Base-by-base conservation (phyloP, 2,888 invertebrate species). In the Orthosia incerta region DNA sequence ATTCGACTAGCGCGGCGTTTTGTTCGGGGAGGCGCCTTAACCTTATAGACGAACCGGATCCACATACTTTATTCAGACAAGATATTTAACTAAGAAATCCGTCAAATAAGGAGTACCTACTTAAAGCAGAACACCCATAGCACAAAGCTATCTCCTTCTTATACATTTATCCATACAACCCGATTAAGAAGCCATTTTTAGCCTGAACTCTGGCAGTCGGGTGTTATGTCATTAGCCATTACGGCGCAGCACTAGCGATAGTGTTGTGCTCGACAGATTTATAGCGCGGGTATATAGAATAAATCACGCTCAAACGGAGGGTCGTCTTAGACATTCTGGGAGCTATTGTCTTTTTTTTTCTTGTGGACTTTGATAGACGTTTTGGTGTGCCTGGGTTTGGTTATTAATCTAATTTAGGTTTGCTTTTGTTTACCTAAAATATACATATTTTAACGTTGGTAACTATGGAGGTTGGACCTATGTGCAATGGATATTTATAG, bases 221-320 rank as follows among this genome's bases (percentile, higher is more conserved):
- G 88, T 89, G 91, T 90, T 89, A 89, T 86, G 91, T 92, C 90
- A 91, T 92, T 91, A 90, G 91, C 89, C 90, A 90, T 92, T 93
- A 93, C 89, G 84, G 92, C 88, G 85, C 87, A 88, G 88, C 88
- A 91, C 90, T 89, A 89, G 88, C 89, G 80, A 93, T 93, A 93
- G 92, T 92, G 92, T 89, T 89, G 90, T 87, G 84, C 88, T 61
- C 85, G 89, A 86, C 87, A 89, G 91, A 91, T 91, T 91, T 91
- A 91, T 89, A 85, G 89, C 88, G 67, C 83, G 82, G 88, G 76
- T 80, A 80, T 76, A 87, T 84, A 86, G 88, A 83, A 89, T 91
- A 90, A 90, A 90, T 89, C 89, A 90, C 88, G 77, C 57, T 59
- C 60, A 67, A 68, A 66, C 48, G 64, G 82, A 73, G 60, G 65